A percentile compares a stretch with the other conserved stretches of the same genome.
Evolutionary conservation across 2,888 invertebrate genomes (phyloP).

Genomic region (Suillia variegata): DNA sequence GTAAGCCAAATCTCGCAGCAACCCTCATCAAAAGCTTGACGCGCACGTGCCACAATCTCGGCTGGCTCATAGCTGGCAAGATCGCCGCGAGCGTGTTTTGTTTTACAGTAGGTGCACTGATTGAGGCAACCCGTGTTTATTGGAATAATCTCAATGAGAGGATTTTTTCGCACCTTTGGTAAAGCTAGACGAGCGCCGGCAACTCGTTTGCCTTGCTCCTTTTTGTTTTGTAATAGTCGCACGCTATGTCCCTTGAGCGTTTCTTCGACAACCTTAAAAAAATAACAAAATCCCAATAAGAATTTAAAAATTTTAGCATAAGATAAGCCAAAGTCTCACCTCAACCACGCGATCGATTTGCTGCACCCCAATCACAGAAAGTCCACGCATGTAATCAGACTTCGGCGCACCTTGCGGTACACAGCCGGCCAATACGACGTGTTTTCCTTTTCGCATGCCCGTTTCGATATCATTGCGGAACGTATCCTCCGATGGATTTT

Average conservation of each 20-base stretch:
- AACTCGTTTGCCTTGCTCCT: conserved; percentile 74
- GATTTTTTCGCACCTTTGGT: conserved; percentile 95
- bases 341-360: conserved; percentile 97
- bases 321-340: too few species aligned
- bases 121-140: conserved; percentile 97
- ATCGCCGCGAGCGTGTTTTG: conserved; percentile 95
- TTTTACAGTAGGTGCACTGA: conserved; percentile 98
- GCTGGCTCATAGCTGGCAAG: conserved; percentile 91
- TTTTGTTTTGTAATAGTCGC: conserved; percentile 80
- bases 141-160: conserved; percentile 94
- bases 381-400: conserved; percentile 65
- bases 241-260: conserved; percentile 90
- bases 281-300: too few species aligned
- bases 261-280: too few species aligned
- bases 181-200: conserved; percentile 87
- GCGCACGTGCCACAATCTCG: conserved; percentile 86
- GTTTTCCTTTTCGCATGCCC: conserved; percentile 75
- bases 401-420: conserved; percentile 93
- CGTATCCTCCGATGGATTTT: conserved; percentile 96
- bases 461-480: conserved; percentile 84
- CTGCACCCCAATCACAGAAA: conserved; percentile 97
- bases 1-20: conserved; percentile 97
- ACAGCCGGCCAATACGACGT: conserved; percentile 95
- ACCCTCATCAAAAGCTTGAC: conserved; percentile 87
- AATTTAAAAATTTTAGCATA: too few species aligned